Percentiles rank a stretch among this genome's conserved stretches.
Evolutionary conservation across 2,888 invertebrate genomes (phyloP).

Genomic region (Rotaria sp.): DNA sequence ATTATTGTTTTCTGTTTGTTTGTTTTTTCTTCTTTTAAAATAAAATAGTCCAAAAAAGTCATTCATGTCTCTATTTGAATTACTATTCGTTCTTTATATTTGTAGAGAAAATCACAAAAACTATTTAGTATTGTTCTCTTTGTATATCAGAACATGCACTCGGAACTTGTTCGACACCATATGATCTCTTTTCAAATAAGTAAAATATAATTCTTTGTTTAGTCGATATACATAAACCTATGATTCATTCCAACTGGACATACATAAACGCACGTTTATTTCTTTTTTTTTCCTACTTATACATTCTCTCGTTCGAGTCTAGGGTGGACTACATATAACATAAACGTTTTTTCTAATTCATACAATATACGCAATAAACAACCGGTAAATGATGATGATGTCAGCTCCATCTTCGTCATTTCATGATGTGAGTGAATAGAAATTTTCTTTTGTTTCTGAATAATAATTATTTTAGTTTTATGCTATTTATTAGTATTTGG

Average conservation of each 20-base stretch:
- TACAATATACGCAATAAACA: background rate
- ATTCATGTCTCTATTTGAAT: background rate
- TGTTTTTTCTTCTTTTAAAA: background rate
- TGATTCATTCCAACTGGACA: background rate
- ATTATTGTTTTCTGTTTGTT: background rate
- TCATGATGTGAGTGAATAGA: background rate
- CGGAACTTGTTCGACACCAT: background rate
- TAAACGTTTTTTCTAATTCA: background rate
- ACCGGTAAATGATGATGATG: background rate
- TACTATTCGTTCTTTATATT: background rate
- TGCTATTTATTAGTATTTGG: background rate
- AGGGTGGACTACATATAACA: background rate
- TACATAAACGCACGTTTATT: background rate
- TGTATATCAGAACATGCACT: background rate
- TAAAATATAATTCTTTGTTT: background rate
- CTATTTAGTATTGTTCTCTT: background rate
- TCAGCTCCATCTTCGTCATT: background rate
- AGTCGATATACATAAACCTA: background rate
- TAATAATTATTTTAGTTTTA: background rate
- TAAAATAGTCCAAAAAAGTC: too few species aligned
- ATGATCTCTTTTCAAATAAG: background rate
- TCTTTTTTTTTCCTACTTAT: background rate
- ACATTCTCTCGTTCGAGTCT: background rate
- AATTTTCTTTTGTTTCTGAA: background rate
- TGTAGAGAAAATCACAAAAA: background rate